These are phyloP conservation scores for Cavia aperea DNA, from an alignment of 2,113 vertebrate genomes.

Conservation along the genomic window DNA sequence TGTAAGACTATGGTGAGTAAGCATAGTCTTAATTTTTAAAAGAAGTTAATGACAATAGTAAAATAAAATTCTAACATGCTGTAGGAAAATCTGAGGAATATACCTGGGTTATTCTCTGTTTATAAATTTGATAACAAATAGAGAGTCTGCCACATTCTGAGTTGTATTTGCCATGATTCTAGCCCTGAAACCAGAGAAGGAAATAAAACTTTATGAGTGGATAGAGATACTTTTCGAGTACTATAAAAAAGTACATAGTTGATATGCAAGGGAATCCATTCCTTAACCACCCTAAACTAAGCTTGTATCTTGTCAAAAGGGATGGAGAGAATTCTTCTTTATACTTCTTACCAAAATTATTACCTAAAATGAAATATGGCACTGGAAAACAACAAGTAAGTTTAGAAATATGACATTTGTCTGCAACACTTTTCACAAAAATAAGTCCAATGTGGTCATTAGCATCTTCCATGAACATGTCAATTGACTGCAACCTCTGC, in stretches of 20 bases:
- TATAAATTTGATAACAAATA: not conserved
- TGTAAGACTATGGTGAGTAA: not conserved
- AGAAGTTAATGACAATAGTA: not conserved
- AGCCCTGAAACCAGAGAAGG: not conserved
- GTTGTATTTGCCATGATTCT: not conserved
- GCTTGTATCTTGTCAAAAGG: rapidly evolving
- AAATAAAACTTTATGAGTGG: not conserved
- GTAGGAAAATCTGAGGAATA: not conserved
- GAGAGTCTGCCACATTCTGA: not conserved
- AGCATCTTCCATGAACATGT: not conserved
- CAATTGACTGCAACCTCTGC: not conserved
- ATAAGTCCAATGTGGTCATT: not conserved
- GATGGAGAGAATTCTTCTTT: rapidly evolving
- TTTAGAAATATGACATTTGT: not conserved
- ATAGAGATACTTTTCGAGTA: not conserved
- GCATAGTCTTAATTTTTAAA: not conserved
- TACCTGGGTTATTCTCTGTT: not conserved
- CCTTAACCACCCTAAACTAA: not conserved
- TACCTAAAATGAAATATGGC: not conserved
- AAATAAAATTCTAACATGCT: not conserved
- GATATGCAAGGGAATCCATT: not conserved
- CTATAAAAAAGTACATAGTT: not conserved
- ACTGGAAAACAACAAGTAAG: not conserved
- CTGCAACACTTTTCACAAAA: not conserved
- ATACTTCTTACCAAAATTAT: not conserved